Percentiles rank a stretch among this genome's conserved stretches.
phyloP scores from a whole-genome alignment of 1,140 invertebrate genomes.

The Leptestheria dahalacensis region DNA sequence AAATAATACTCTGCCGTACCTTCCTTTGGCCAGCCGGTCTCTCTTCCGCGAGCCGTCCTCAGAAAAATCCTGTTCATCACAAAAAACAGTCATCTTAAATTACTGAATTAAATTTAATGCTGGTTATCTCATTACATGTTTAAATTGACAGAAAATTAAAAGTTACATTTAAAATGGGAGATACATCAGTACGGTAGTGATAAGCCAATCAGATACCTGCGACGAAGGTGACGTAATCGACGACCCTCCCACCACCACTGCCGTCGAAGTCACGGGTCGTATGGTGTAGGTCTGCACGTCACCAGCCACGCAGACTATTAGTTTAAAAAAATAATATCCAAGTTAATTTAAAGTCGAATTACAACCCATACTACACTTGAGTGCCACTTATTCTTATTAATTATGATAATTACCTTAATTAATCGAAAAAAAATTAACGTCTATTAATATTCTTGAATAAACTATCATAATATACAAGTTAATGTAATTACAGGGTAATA shows the following conservation, averaged over 20 bases:
- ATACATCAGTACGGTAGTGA: neutral
- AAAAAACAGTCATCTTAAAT: no score
- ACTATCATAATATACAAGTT: no score
- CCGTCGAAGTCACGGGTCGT: conserved; percentile 24
- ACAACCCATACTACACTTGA: no score
- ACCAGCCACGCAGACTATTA: neutral
- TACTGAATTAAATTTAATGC: no score
- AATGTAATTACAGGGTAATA: no score
- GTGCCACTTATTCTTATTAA: no score
- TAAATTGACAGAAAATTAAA: neutral
- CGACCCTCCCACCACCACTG: conserved; percentile 18
- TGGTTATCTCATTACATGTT: conserved; percentile 4
- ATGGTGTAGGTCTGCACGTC: conserved; percentile 34
- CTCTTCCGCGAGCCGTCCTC: neutral
- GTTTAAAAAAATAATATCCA: neutral
- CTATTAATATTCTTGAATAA: no score
- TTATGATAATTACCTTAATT: no score
- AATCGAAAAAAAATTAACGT: no score
- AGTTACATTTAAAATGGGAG: no score
- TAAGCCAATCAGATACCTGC: conserved; percentile 33
- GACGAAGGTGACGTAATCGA: conserved; percentile 8
- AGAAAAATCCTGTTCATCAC: neutral
- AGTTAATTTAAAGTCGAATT: no score
- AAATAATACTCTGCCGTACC: no score
- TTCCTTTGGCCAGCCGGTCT: neutral